These are phyloP conservation scores for Odontothrips loti DNA, from an alignment of 2,888 invertebrate species.

Conservation along the genomic window DNA sequence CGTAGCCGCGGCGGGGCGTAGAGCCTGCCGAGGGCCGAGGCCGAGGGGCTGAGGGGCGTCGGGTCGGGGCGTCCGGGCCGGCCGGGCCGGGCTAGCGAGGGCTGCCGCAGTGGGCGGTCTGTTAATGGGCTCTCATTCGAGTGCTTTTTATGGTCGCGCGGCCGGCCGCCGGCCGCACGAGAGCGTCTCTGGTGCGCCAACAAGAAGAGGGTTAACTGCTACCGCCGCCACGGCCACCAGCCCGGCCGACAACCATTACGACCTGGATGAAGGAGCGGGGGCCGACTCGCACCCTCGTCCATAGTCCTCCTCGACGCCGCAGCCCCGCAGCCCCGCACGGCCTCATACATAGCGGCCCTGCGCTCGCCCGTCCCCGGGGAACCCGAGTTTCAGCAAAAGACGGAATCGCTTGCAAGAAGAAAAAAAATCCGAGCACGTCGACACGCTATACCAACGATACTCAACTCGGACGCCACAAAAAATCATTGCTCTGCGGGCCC, in stretches of 20 bases:
- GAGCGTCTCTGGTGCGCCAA: not conserved
- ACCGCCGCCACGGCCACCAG: not conserved
- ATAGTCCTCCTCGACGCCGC: not conserved
- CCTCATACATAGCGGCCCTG: no score
- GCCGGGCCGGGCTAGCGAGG: not conserved
- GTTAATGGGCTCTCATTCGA: conserved; percentile 22
- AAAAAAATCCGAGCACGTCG: no score
- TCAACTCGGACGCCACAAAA: no score
- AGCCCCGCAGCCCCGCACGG: not conserved
- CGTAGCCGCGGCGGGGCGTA: not conserved
- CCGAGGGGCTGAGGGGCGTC: not conserved
- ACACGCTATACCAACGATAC: no score
- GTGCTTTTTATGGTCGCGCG: conserved; percentile 21
- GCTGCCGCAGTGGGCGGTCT: conserved; percentile 4
- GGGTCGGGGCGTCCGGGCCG: not conserved
- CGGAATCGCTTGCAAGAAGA: no score
- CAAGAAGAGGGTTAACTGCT: conserved; percentile 24
- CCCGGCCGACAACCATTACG: not conserved
- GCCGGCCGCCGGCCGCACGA: not conserved
- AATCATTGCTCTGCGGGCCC: no score
- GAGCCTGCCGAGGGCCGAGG: not conserved
- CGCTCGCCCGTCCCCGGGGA: not conserved
- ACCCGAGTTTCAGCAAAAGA: no score
- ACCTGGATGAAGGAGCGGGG: not conserved
- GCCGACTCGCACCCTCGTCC: not conserved